These are phyloP conservation scores for Elephantulus edwardii DNA, from an alignment of 2,113 vertebrate genomes.

Conservation along the genomic window DNA sequence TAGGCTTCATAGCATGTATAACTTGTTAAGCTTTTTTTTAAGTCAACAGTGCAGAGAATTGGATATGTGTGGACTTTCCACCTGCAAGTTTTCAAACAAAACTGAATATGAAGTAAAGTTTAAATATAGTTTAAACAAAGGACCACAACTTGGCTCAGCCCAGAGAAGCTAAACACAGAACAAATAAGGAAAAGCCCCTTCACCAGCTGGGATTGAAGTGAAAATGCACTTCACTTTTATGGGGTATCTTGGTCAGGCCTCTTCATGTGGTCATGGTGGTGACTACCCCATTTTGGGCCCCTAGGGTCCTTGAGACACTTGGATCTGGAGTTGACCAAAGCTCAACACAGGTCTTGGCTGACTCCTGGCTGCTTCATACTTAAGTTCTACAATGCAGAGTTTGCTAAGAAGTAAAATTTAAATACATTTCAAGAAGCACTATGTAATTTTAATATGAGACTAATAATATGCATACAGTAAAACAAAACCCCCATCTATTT, in stretches of 20 bases:
- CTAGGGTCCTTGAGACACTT: background rate
- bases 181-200: background rate
- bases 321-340: background rate
- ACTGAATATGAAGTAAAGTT: slow-evolving; percentile 2
- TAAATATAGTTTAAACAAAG: slow-evolving; percentile 27
- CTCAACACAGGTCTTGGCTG: background rate
- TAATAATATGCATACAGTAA: background rate
- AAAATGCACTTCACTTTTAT: background rate
- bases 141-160: background rate
- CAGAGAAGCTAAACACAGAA: slow-evolving; percentile 40
- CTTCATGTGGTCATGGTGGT: background rate
- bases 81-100: slow-evolving; percentile 51
- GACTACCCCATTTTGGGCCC: background rate
- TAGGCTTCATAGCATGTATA: too few relatives aligned
- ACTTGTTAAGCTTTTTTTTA: background rate
- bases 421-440: background rate
- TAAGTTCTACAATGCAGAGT: background rate
- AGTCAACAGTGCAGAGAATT: background rate
- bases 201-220: background rate
- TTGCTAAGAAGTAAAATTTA: background rate
- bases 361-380: background rate
- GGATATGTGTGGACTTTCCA: background rate
- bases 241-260: background rate
- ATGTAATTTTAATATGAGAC: background rate
- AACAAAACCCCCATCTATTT: too few relatives aligned